Evolutionary conservation across 2,888 invertebrate species (phyloP).

Genomic region (Philereme transversata): DNA sequence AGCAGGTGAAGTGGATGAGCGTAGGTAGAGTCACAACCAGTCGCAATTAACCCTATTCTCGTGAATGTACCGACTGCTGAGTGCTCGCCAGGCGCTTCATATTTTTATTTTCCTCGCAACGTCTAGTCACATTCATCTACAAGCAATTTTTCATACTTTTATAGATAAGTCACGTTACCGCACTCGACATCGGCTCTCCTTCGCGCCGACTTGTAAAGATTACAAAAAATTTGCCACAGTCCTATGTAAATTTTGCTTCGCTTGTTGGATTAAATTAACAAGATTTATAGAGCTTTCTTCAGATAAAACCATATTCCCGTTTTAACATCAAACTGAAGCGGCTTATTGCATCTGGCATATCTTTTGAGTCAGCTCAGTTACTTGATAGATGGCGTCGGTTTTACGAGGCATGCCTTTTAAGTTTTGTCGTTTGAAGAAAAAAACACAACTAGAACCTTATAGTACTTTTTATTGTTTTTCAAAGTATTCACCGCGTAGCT

Average conservation of each 20-base stretch:
- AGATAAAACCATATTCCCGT: conserved; percentile 42
- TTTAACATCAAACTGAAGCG: conserved; percentile 44
- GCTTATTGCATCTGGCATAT: conserved; percentile 39
- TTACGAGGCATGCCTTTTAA: too few species aligned
- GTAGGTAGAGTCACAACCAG: too few species aligned
- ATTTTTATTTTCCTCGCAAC: not conserved
- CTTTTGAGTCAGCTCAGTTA: conserved; percentile 20
- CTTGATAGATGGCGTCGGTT: conserved; percentile 15
- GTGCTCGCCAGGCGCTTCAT: too few species aligned
- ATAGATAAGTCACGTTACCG: conserved; percentile 70
- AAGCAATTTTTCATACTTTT: conserved; percentile 42
- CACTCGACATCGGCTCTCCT: conserved; percentile 43
- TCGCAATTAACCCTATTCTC: too few species aligned
- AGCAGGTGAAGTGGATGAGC: too few species aligned
- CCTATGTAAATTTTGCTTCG: conserved; percentile 46
- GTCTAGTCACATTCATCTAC: conserved; percentile 20
- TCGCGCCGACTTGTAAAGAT: conserved; percentile 30
- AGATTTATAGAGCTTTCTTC: conserved; percentile 54
- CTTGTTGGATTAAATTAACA: conserved; percentile 54
- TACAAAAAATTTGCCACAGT: conserved; percentile 38
- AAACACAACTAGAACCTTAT: too few species aligned
- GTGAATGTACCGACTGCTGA: too few species aligned
- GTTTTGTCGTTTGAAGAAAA: too few species aligned
- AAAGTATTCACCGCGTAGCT: too few species aligned
- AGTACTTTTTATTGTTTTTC: too few species aligned